Evolutionary conservation across 2,113 vertebrate species (phyloP), one percentile per base, ranked within the genome.

Genomic region (Cinclus cinclus): DNA sequence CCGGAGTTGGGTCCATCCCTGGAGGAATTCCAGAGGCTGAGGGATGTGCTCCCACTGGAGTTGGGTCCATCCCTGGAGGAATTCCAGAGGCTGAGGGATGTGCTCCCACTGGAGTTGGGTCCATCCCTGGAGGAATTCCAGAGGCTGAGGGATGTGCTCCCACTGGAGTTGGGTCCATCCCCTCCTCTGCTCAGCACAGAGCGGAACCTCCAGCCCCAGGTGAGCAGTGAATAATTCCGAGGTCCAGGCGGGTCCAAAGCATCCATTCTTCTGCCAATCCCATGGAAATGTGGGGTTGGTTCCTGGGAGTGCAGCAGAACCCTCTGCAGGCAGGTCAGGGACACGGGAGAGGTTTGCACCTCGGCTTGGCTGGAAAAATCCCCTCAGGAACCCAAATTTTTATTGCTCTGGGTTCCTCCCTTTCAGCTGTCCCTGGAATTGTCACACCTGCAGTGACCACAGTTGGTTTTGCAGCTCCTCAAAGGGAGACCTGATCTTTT

Each of bases 161-260:
- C 39, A 14, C 33, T 11, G 35, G 35, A 58, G 17, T 18, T 1
- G 20, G 15, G 11, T 60, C 4, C 1, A 76, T n/a, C 62, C 47
- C 42, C n/a, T n/a, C n/a, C n/a, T n/a, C n/a, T 44, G 31, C 37
- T 53, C 46, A 9, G 4, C 0, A 0, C 3, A 9, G 39, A 6
- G 30, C 60, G 55, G 46, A 86, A 2, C 50, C 56, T 31, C 44
- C 35, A 37, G 49, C 49, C 16, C 41, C 55, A 44, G 59, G 13
- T 2, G 2, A 25, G 14, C 8, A 28, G 20, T 13, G 79, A 27
- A 49, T 13, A 0, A 4, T 85, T 42, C 21, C 1, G 12, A 69
- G 55, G 20, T 69, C 24, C 10, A 7, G n/a, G 25, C 6, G 10
- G 9, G 25, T 6, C 59, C 75, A 9, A 1, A 1, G 44, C 35